Percentiles rank a stretch among this genome's conserved stretches.
These are phyloP conservation scores for Ovibos moschatus DNA, from an alignment of 2,113 vertebrate species.

Conservation along the genomic window DNA sequence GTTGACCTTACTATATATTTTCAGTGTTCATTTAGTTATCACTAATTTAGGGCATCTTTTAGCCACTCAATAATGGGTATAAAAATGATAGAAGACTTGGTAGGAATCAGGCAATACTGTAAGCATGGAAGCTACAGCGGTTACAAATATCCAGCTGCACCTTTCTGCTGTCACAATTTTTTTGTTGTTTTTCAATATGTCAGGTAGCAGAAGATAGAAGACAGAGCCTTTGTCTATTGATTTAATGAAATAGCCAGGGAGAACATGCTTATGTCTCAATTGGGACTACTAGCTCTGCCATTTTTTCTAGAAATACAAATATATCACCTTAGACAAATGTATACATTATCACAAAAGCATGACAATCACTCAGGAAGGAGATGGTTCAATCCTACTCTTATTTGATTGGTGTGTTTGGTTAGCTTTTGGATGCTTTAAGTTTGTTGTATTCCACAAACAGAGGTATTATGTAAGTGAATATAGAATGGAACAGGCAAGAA, in stretches of 20 bases:
- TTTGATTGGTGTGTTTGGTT: background rate
- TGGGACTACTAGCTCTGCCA: background rate
- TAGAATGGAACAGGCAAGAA: background rate
- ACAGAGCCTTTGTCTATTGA: background rate
- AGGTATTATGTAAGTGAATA: background rate
- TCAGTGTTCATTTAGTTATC: background rate
- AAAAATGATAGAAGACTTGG: background rate
- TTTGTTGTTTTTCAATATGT: background rate
- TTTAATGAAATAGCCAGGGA: background rate
- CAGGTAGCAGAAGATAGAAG: background rate
- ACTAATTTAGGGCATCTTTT: background rate
- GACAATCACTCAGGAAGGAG: background rate
- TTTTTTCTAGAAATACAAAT: slow-evolving; percentile 3
- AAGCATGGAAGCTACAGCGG: background rate
- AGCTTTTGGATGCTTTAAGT: background rate
- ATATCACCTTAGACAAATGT: background rate
- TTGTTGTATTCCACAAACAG: background rate
- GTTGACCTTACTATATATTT: background rate
- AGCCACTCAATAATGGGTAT: background rate
- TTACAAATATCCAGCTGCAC: background rate
- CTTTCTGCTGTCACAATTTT: background rate
- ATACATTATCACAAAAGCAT: background rate
- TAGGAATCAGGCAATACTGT: background rate
- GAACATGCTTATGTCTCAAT: background rate
- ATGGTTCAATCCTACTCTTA: background rate